phyloP scores from a whole-genome alignment of 2,888 invertebrate species.

The Capitulum mitella region DNA sequence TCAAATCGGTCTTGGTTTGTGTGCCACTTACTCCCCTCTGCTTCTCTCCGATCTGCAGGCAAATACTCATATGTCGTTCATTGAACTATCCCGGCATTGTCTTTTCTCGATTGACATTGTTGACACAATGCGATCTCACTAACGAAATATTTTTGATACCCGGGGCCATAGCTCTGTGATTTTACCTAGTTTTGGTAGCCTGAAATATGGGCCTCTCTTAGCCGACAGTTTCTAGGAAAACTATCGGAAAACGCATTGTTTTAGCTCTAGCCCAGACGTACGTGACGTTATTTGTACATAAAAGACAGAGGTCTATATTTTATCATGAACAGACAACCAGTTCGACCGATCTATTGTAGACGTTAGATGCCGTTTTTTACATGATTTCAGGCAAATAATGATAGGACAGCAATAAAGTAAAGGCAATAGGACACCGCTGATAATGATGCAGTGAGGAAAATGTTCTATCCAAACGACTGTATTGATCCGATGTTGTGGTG shows the following conservation, averaged over 20 bases:
- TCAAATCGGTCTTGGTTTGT: no score
- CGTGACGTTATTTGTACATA: conserved; percentile 6
- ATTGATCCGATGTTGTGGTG: no score
- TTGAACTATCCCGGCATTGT: no score
- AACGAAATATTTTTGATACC: no score
- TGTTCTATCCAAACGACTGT: background rate
- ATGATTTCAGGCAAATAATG: background rate
- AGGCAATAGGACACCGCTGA: background rate
- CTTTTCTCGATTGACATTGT: no score
- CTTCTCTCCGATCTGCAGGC: no score
- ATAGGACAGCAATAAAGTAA: background rate
- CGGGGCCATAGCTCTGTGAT: background rate
- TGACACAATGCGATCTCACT: no score
- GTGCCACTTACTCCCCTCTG: no score
- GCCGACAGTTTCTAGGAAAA: background rate
- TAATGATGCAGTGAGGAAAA: background rate
- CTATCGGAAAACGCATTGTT: background rate
- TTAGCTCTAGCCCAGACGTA: conserved; percentile 1
- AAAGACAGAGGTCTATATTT: conserved; percentile 12
- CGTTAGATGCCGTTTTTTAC: background rate
- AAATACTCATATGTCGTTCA: no score
- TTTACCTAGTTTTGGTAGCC: conserved; percentile 10
- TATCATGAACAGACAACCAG: background rate
- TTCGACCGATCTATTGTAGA: background rate
- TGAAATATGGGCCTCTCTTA: background rate